phyloP scores from a whole-genome alignment of 2,888 invertebrate species.

The Spatulosminthurus flaviceps region DNA sequence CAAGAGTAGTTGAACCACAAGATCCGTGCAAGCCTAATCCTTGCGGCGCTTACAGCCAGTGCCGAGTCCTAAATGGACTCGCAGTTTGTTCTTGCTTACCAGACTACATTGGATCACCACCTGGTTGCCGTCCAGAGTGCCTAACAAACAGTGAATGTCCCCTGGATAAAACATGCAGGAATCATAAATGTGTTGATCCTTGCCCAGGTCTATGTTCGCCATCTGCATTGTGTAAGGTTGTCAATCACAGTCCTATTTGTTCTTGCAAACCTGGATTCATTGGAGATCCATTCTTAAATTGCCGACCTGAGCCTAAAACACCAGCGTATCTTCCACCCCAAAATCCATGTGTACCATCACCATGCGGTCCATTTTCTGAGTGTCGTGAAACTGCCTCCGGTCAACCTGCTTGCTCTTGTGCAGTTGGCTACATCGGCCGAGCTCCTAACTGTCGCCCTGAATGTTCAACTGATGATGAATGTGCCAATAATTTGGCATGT shows the following conservation, averaged over 20 bases:
- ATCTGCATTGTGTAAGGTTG: conserved; percentile 74
- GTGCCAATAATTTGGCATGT: conserved; percentile 79
- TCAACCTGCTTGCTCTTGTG: conserved; percentile 70
- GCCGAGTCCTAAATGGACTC: conserved; percentile 54
- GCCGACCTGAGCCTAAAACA: conserved; percentile 63
- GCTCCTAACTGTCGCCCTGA: conserved; percentile 58
- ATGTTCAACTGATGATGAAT: conserved; percentile 56
- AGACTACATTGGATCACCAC: conserved; percentile 54
- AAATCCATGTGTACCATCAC: conserved; percentile 64
- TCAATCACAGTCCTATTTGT: conserved; percentile 76
- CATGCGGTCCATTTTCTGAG: conserved; percentile 68
- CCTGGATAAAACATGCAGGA: conserved; percentile 74
- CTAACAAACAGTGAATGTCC: conserved; percentile 76
- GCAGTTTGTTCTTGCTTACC: conserved; percentile 59
- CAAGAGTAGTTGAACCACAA: neutral
- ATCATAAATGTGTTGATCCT: conserved; percentile 80
- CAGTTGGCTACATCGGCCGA: conserved; percentile 66
- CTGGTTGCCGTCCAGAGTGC: conserved; percentile 72
- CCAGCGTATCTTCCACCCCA: conserved; percentile 64
- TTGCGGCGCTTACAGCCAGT: conserved; percentile 57
- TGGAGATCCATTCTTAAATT: conserved; percentile 71
- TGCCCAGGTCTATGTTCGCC: conserved; percentile 70
- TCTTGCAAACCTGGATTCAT: conserved; percentile 70
- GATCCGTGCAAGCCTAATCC: conserved; percentile 56
- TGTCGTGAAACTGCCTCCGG: conserved; percentile 69